phyloP scores from a whole-genome alignment of 2,888 invertebrate genomes.

The Rotaria macrura region DNA sequence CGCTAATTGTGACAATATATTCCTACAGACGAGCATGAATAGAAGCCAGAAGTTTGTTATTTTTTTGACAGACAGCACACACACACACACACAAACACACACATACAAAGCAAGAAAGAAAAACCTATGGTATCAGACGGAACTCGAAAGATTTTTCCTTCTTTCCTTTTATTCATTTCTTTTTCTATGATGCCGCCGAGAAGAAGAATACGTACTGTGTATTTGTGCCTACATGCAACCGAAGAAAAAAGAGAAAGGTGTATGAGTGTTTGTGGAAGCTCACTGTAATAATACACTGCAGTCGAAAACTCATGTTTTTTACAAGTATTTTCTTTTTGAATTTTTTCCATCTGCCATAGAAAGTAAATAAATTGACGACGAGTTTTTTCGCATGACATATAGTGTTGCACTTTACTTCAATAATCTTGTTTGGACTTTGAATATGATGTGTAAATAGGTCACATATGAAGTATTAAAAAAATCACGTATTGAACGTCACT shows the following conservation, averaged over 20 bases:
- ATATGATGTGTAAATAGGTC: neutral
- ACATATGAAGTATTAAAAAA: neutral
- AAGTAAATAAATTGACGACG: neutral
- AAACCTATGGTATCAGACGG: neutral
- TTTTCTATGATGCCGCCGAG: neutral
- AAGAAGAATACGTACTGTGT: neutral
- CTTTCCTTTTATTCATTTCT: neutral
- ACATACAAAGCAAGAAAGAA: neutral
- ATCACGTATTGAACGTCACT: neutral
- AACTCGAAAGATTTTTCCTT: neutral
- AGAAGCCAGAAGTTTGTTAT: conserved; percentile 10
- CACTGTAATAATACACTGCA: neutral
- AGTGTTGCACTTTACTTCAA: too few species aligned
- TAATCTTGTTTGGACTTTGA: neutral
- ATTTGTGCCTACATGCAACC: neutral
- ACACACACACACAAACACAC: neutral
- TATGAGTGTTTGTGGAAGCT: neutral
- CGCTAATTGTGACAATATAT: neutral
- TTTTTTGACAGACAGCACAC: neutral
- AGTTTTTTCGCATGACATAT: neutral
- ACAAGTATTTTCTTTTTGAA: neutral
- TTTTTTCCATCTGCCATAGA: neutral
- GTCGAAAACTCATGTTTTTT: neutral
- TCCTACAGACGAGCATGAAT: neutral
- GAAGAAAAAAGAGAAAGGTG: neutral